phyloP scores from a whole-genome alignment of 2,888 invertebrate genomes.

The Homarus gammarus region DNA sequence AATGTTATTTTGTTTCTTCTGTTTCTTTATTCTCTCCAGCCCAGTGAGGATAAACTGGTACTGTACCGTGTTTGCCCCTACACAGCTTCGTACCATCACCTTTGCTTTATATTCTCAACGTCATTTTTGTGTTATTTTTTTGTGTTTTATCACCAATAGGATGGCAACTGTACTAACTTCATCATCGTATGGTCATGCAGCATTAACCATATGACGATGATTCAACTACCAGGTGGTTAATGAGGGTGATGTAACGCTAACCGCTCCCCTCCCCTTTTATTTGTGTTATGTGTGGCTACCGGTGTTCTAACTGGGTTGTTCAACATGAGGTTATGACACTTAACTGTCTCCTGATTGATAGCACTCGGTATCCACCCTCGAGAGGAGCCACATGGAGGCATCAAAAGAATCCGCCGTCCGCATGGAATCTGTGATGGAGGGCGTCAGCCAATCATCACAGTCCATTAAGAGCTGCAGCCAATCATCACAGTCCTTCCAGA shows the following conservation, averaged over 20 bases:
- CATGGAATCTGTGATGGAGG: constrained; percentile 35
- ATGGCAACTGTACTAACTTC: too few relatives aligned
- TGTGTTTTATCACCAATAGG: too few relatives aligned
- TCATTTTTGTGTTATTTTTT: too few relatives aligned
- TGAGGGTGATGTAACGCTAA: not conserved
- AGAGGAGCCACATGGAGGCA: constrained; percentile 45
- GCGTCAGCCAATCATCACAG: constrained; percentile 14
- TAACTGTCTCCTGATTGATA: constrained; percentile 41
- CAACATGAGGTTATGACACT: not conserved
- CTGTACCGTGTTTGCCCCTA: too few relatives aligned
- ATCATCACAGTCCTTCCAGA: constrained; percentile 3
- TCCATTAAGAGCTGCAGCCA: constrained; percentile 40
- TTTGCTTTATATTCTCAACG: too few relatives aligned
- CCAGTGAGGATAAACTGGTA: too few relatives aligned
- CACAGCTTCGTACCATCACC: too few relatives aligned
- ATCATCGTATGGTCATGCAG: too few relatives aligned
- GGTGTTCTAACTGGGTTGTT: constrained; percentile 7
- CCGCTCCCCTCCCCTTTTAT: not conserved
- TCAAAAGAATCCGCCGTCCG: constrained; percentile 45
- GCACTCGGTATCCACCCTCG: constrained; percentile 58
- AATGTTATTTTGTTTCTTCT: too few relatives aligned
- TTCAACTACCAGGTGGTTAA: not conserved
- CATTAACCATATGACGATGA: too few relatives aligned
- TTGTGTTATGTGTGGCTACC: not conserved
- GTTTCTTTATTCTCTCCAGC: too few relatives aligned